phyloP scores from a whole-genome alignment of 2,113 vertebrate genomes.

The Chauna torquata region DNA sequence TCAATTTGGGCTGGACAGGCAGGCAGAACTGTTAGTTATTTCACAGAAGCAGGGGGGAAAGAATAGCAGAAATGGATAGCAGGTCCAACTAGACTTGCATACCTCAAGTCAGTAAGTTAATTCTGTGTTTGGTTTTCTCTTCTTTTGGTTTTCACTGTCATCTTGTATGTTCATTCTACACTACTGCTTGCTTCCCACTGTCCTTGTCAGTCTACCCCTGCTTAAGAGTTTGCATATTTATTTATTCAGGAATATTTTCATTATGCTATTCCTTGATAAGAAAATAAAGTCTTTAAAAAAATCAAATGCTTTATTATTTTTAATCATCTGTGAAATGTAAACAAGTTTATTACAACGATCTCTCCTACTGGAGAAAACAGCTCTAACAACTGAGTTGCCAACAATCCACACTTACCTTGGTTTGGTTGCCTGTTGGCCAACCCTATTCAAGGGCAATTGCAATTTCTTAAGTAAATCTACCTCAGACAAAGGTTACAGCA shows the following conservation, averaged over 20 bases:
- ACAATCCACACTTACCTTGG: not conserved
- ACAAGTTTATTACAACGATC: not conserved
- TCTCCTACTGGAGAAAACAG: not conserved
- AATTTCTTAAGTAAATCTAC: not conserved
- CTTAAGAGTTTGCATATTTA: not conserved
- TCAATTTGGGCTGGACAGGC: not conserved
- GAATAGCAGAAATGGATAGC: not conserved
- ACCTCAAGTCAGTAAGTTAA: not conserved
- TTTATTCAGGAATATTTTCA: not conserved
- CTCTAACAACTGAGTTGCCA: not conserved
- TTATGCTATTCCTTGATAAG: not conserved
- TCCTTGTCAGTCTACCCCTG: not conserved
- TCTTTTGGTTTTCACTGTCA: not conserved
- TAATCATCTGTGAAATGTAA: not conserved
- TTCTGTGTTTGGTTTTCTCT: not conserved
- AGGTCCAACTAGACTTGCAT: not conserved
- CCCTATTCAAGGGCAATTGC: not conserved
- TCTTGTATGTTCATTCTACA: not conserved
- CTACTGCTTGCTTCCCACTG: not conserved
- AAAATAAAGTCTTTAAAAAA: not conserved
- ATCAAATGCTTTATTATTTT: not conserved
- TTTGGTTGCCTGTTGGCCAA: not conserved
- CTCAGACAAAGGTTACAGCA: not conserved
- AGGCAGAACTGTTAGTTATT: not conserved
- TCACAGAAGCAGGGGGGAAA: fast-evolving